Conservation (phyloP, 35 echinoderm and acorn worm species). For the Diadema setosum region DNA sequence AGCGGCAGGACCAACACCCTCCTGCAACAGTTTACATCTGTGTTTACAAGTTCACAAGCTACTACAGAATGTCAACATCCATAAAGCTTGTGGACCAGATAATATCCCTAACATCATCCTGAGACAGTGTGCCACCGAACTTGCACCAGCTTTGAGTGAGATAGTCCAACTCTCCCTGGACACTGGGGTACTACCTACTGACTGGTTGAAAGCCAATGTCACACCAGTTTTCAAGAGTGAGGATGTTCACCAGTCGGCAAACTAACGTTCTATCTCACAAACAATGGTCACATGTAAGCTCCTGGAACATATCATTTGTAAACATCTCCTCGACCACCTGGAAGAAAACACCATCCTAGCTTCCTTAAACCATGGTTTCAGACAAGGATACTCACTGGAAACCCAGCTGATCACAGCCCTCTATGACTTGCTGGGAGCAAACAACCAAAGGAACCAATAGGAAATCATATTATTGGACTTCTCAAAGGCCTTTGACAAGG, state of each 20-base stretch:
- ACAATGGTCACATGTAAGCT: slow-evolving; percentile 1
- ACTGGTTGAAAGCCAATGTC: too few species aligned
- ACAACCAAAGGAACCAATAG: background rate
- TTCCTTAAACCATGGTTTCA: background rate
- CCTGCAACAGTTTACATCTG: background rate
- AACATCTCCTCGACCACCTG: background rate
- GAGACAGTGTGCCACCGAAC: too few species aligned
- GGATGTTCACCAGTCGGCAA: background rate
- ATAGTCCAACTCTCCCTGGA: too few species aligned
- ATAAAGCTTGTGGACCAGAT: background rate
- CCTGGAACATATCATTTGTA: slow-evolving; percentile 8
- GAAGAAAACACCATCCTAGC: background rate
- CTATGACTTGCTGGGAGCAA: background rate
- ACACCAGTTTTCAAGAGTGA: background rate
- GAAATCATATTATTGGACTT: background rate
- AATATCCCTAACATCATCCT: too few species aligned
- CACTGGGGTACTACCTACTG: too few species aligned
- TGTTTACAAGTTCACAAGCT: background rate
- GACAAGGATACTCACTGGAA: background rate
- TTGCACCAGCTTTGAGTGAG: too few species aligned
- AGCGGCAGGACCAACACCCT: too few species aligned
- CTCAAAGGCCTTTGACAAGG: background rate
- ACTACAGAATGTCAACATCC: background rate
- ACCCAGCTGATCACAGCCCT: background rate
- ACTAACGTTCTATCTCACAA: background rate